A percentile compares a stretch with the other conserved stretches of the same genome.
Conservation (phyloP, 2,113 vertebrate species). For the Craseonycteris thonglongyai region DNA sequence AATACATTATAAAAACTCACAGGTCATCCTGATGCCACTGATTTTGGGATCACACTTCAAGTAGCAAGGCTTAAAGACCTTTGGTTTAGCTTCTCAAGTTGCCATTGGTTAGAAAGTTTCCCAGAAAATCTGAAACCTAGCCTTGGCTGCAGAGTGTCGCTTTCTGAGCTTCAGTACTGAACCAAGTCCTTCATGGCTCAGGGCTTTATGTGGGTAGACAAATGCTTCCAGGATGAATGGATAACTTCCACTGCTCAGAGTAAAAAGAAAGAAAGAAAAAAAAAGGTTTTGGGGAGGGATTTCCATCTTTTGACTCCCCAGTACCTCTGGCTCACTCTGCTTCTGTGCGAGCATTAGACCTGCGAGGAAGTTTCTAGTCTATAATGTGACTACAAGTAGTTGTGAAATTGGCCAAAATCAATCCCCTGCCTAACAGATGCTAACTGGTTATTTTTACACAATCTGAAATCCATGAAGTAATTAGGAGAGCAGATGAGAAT, state of each 20-base stretch:
- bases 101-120: not conserved
- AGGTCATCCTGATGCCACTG: not conserved
- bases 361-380: not conserved
- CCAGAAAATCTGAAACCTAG: not conserved
- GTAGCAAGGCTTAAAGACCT: not conserved
- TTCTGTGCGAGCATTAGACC: not conserved
- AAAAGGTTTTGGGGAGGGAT: not conserved
- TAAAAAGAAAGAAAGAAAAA: not conserved
- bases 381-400: not conserved
- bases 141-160: not conserved
- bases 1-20: no score
- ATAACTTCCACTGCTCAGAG: not conserved
- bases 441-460: not conserved
- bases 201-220: not conserved
- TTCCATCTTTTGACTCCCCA: not conserved
- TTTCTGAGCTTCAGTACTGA: not conserved
- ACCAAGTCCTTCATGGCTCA: not conserved
- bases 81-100: not conserved
- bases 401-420: not conserved
- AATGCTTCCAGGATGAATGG: not conserved
- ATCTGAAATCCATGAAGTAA: conserved; percentile 23
- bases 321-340: not conserved
- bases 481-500: conserved; percentile 19
- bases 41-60: not conserved
- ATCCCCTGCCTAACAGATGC: not conserved